Conservation (phyloP, 2,113 vertebrate genomes). For the Archilochus colubris region DNA sequence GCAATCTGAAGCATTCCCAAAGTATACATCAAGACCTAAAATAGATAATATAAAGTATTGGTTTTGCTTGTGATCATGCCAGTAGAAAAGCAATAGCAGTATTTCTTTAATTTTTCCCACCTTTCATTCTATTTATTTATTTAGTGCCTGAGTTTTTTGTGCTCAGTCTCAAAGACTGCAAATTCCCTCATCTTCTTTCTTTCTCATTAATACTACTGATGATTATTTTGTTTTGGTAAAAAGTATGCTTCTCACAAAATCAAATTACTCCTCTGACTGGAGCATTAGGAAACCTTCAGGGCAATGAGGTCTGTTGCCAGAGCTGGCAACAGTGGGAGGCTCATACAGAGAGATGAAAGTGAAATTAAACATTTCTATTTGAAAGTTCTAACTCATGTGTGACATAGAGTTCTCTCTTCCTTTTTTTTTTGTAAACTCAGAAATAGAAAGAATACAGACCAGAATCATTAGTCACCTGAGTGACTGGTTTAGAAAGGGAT, state of each 20-base stretch:
- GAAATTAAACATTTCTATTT: neutral
- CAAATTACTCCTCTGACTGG: neutral
- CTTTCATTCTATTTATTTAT: neutral
- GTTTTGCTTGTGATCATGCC: neutral
- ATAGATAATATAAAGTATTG: neutral
- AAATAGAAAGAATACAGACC: neutral
- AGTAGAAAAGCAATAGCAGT: neutral
- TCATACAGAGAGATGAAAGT: neutral
- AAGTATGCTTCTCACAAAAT: neutral
- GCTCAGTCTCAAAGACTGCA: neutral
- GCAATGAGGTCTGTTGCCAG: neutral
- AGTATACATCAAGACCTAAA: neutral
- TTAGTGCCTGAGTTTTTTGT: neutral
- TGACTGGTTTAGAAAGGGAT: neutral
- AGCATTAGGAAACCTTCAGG: neutral
- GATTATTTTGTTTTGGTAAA: neutral
- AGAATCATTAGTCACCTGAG: neutral
- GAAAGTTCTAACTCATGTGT: neutral
- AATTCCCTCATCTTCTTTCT: neutral
- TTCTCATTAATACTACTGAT: neutral
- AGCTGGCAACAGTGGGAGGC: neutral
- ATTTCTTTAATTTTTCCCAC: neutral
- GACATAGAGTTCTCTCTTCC: neutral
- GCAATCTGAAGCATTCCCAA: neutral
- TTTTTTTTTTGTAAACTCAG: neutral